Conservation (phyloP, 2,113 vertebrate genomes). For the Eidolon helvum region DNA sequence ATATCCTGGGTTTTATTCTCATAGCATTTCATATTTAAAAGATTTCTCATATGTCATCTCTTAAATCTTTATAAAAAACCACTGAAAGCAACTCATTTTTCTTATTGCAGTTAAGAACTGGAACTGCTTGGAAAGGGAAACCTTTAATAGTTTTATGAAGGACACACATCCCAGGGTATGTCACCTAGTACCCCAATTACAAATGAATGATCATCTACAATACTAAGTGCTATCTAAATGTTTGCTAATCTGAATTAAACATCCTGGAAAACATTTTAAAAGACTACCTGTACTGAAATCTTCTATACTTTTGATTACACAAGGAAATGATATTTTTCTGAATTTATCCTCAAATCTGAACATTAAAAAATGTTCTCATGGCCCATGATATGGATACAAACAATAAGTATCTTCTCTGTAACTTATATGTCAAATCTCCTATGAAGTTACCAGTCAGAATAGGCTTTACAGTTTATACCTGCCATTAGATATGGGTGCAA, state of each 20-base stretch:
- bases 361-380: background rate
- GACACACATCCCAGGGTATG: accelerated
- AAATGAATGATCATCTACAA: background rate
- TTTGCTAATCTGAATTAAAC: background rate
- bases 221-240: background rate
- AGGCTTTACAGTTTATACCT: background rate
- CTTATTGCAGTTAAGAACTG: background rate
- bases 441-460: background rate
- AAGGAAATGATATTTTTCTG: background rate
- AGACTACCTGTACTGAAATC: background rate
- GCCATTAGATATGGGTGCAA: background rate
- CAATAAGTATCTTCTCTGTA: background rate
- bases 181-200: background rate
- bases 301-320: background rate
- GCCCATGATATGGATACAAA: background rate
- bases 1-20: background rate
- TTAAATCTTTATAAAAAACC: conserved; percentile 42
- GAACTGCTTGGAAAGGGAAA: background rate
- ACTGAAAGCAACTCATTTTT: background rate
- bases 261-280: background rate
- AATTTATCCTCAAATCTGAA: background rate
- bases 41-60: background rate
- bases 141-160: background rate
- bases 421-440: background rate
- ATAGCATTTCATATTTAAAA: conserved; percentile 14